Conservation (phyloP, 2,888 invertebrate species). For the Nudaria mundana region DNA sequence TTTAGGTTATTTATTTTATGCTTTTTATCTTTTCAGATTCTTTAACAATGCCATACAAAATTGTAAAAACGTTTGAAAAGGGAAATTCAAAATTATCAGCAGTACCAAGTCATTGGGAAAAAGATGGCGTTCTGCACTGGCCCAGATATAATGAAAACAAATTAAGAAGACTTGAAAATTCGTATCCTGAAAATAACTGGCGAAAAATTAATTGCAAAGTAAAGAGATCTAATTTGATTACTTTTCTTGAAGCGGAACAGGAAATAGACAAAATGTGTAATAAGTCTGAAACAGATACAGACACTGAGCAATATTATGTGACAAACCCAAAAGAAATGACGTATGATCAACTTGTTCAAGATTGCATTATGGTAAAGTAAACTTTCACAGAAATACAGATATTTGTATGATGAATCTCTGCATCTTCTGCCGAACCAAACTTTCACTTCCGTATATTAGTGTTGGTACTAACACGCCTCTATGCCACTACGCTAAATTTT, state of each 20-base stretch:
- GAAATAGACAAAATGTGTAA: conserved; percentile 17
- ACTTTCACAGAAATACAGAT: background rate
- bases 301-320: conserved; percentile 3
- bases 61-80: conserved; percentile 5
- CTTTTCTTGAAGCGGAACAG: conserved; percentile 12
- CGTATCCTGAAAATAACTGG: conserved; percentile 10
- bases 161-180: conserved; percentile 9
- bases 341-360: conserved; percentile 7
- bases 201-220: conserved; percentile 15
- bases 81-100: conserved; percentile 2
- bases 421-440: too few species aligned
- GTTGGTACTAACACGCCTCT: too few species aligned
- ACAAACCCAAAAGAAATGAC: background rate
- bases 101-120: conserved; percentile 6
- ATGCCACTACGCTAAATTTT: background rate
- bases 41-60: conserved; percentile 5
- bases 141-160: conserved; percentile 5
- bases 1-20: background rate
- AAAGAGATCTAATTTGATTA: conserved; percentile 11
- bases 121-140: conserved; percentile 8
- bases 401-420: background rate
- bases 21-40: conserved; percentile 1
- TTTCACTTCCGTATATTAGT: too few species aligned
- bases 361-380: conserved; percentile 10
- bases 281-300: conserved; percentile 12